Base-by-base conservation (phyloP, 2,797 vertebrate species). In the Semaprochilodus insignis region DNA sequence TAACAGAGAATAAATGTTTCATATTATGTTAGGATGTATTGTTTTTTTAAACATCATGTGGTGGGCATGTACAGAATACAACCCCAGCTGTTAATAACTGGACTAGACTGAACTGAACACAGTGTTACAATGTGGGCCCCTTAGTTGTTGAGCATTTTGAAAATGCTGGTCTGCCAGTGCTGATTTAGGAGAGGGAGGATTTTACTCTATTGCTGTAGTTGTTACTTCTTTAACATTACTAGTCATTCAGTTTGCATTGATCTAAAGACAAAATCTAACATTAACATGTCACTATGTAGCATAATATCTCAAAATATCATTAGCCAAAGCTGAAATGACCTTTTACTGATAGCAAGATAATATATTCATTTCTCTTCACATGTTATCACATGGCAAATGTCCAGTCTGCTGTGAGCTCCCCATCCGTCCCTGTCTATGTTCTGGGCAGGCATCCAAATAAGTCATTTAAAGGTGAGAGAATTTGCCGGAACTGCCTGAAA, bases 391-490 rank as follows among this genome's bases (percentile, higher is more conserved):
- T 63, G 60, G 60, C 25, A 63, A 31, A 63, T 14, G 8, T 63
- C 60, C 60, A 63, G 15, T 5, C 60, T 63, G 60, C 60, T 31
- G 60, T 15, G 25, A 31, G 60, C 4, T 6, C 23, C 60, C 23
- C 13, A 63, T 63, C 60, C 14, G 60, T 31, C 60, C 60, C 60
- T 63, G 60, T 63, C 23, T 21, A 25, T 13, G 25, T 63, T 63
- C 60, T 27, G 60, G 60, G 60, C 60, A 27, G 3, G 13, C 4
- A 31, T 11, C 60, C 60, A 63, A 63, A 31, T 15, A 63, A 63
- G 60, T 63, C 60, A 63, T 63, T 63, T 63, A 63, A 63, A 63
- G 60, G 60, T 63, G 23, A 63, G 23, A 63, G 60, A 63, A 31
- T 63, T 63, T 31, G 13, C 60, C 60, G 3, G 25, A 14, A 63